Evolutionary conservation across 2,797 vertebrate genomes (phyloP), one percentile per base, ranked within the genome.

Genomic region (Macropodus opercularis): DNA sequence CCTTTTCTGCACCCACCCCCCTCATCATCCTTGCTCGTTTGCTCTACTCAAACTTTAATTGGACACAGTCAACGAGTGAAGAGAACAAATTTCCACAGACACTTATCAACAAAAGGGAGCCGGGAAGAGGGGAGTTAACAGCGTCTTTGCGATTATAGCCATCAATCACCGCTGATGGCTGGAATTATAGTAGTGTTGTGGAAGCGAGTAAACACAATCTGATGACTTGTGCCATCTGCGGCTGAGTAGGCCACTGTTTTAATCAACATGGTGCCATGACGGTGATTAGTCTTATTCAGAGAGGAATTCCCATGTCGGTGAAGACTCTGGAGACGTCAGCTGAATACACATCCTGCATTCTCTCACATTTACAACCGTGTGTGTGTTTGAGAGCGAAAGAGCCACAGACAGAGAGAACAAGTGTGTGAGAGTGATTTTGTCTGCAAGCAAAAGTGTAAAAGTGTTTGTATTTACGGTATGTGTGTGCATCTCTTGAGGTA

Each of bases 41-140:
- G 77, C 32, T 77, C 71, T 75, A 74, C 81, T 79, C 60, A 75
- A 74, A 79, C 75, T 83, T 81, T 89, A 90, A 92, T 88, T 89
- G 85, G 85, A 89, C 72, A 83, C 75, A 80, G 78, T 81, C 61
- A 58, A 80, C 47, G 36, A 86, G 80, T 75, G 80, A 83, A 61
- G 72, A 55, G 80, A 84, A 84, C 80, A 87, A 62, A 86, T 88
- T 86, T 81, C 75, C 41, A 75, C 63, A 55, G 81, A 80, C 80
- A 72, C 75, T 81, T 77, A 68, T 80, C 82, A 83, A 72, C 64
- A 17, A 46, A 79, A 59, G 58, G 46, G 68, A 77, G 78, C 72
- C 14, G 71, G 72, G 70, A 49, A 62, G 38, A 69, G 53, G 51
- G 63, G 55, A 64, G 76, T 84, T 80, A 87, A 78, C 50, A 2